These are phyloP conservation scores for Oncorhynchus keta DNA, from an alignment of 2,113 vertebrate species.

Conservation along the genomic window DNA sequence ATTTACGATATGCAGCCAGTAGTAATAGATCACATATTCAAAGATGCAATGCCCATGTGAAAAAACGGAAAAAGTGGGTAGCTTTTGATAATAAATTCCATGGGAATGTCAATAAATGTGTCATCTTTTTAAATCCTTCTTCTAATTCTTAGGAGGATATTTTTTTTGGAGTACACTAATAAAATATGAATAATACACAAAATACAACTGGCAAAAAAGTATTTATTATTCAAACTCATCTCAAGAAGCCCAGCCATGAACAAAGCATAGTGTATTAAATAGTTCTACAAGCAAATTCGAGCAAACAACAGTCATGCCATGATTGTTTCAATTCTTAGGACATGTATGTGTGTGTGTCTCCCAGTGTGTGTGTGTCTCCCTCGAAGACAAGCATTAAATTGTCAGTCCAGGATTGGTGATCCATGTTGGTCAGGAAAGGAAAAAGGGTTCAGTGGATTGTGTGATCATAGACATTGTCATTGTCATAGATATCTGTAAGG, in stretches of 20 bases:
- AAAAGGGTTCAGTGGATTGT: conserved; percentile 2
- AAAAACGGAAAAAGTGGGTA: background rate
- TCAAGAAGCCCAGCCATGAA: conserved; percentile 28
- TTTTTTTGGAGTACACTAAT: no score
- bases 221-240: conserved; percentile 46
- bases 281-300: conserved; percentile 51
- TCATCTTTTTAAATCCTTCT: background rate
- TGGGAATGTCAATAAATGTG: background rate
- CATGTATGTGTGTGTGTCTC: background rate
- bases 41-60: background rate
- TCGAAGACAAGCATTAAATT: conserved; percentile 1
- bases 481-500: conserved; percentile 73
- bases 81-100: background rate
- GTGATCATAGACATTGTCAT: conserved; percentile 44
- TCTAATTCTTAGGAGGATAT: no score
- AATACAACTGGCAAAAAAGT: background rate
- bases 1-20: conserved; percentile 19
- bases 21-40: conserved; percentile 42
- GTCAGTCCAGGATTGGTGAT: background rate
- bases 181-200: no score
- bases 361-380: conserved; percentile 7
- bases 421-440: background rate
- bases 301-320: conserved; percentile 17
- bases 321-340: conserved; percentile 17
- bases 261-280: conserved; percentile 57